Conservation (phyloP, 1,140 invertebrate genomes). For the Heliconius hermathena region DNA sequence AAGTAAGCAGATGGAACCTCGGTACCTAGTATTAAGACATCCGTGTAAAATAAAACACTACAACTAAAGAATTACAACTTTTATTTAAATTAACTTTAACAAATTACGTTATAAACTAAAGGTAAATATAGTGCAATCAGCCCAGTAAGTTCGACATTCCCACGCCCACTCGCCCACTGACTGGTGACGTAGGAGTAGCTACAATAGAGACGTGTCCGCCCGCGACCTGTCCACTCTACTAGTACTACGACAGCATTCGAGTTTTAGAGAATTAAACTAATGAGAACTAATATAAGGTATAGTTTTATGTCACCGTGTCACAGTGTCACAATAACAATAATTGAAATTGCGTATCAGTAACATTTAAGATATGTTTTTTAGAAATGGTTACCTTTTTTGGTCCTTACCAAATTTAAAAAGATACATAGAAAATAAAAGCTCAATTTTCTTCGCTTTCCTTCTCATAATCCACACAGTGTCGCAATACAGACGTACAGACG, state of each 20-base stretch:
- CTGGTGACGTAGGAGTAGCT: constrained; percentile 26
- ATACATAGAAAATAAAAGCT: background rate
- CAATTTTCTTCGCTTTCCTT: background rate
- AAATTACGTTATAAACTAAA: background rate
- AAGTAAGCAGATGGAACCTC: too few species aligned
- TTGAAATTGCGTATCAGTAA: background rate
- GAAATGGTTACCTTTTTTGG: too few species aligned
- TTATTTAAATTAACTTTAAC: too few species aligned
- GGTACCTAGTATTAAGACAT: too few species aligned
- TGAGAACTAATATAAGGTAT: too few species aligned
- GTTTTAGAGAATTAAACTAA: too few species aligned
- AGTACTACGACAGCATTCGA: background rate
- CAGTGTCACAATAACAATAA: background rate
- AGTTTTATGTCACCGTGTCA: background rate
- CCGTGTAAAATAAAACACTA: too few species aligned
- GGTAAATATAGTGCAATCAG: background rate
- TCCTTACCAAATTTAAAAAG: background rate
- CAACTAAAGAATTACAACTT: too few species aligned
- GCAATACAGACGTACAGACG: background rate
- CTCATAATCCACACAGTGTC: background rate
- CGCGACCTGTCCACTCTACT: background rate
- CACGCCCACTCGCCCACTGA: constrained; percentile 25
- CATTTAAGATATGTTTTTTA: background rate
- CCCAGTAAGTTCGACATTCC: background rate
- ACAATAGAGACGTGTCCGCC: constrained; percentile 20